Evolutionary conservation across 2,113 vertebrate species (phyloP), one percentile per base, ranked within the genome.

Genomic region (Addax nasomaculatus): DNA sequence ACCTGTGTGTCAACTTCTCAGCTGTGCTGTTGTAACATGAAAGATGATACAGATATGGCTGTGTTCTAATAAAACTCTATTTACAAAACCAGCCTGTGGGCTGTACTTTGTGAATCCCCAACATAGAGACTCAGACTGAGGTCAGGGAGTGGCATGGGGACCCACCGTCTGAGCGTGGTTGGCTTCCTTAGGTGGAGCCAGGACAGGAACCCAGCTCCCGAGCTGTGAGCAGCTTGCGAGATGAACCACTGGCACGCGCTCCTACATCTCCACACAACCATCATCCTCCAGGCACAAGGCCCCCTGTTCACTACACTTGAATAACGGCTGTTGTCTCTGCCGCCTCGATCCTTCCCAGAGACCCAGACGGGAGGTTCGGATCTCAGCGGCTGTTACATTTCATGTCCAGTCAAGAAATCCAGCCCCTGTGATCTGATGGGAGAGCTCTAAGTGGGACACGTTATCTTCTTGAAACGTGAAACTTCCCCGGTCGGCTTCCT

Each of bases 341-440:
- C 0, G 2, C 39, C n/a, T 49, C 51, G 4, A 11, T 79, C n/a
- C 85, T 30, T 76, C 67, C 53, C 76, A 47, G 93, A 21, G 60
- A 10, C 33, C 49, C 62, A 89, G 84, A 3, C 70, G 57, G 49
- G 58, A 76, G 47, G 81, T 64, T 84, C 51, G 45, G 29, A 89
- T n/a, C 49, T 33, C 11, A 2, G 27, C 21, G 6, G 70, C 10
- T 58, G 81, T 6, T 76, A 21, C 45, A n/a, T 80, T 73, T 95
- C 45, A 7, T 2, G 8, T 6, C 17, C 25, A 15, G 23, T 7
- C 76, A n/a, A 83, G 78, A 67, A 27, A 51, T 29, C 58, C n/a
- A 36, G 49, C 17, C 0, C 1, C n/a, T 51, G 51, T 7, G n/a
- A 49, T 29, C 93, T 36, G 29, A n/a, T 0, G 0, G 49, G 67